Evolutionary conservation across 2,113 vertebrate species (phyloP).

Genomic region (Forbesichthys agassizii): DNA sequence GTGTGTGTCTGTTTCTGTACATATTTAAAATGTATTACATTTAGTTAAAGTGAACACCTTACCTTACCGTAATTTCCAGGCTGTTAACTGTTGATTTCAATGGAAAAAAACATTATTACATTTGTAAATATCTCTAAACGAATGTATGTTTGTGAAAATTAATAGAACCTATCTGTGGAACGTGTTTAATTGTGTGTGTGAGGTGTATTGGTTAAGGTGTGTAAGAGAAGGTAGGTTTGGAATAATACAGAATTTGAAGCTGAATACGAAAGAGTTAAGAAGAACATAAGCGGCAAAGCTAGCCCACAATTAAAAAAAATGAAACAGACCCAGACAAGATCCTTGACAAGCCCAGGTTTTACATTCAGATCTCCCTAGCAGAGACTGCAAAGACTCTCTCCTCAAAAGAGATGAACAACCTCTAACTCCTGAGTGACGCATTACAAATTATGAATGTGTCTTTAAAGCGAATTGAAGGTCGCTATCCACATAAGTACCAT

Average conservation of each 20-base stretch:
- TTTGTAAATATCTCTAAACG: too few species aligned
- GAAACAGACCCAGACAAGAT: background rate
- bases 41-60: too few species aligned
- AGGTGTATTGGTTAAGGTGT: background rate
- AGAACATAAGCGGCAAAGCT: too few species aligned
- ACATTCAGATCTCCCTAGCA: conserved; percentile 2
- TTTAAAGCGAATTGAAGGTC: conserved; percentile 50
- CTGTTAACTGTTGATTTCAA: too few species aligned
- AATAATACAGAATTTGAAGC: conserved; percentile 1
- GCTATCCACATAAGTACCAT: conserved; percentile 38
- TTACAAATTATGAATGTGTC: conserved; percentile 45
- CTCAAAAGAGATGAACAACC: conserved; percentile 25
- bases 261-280: too few species aligned
- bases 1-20: too few species aligned
- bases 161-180: background rate
- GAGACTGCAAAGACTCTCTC: background rate
- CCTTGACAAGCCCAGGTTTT: conserved; percentile 13
- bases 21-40: too few species aligned
- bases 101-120: too few species aligned
- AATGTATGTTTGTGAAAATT: background rate
- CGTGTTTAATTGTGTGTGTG: background rate
- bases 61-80: too few species aligned
- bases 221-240: too few species aligned
- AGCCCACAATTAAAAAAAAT: background rate
- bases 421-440: conserved; percentile 32